A percentile compares a stretch with the other conserved stretches of the same genome.
phyloP scores from a whole-genome alignment of 2,113 vertebrate genomes.

The Cephalopterus ornatus region DNA sequence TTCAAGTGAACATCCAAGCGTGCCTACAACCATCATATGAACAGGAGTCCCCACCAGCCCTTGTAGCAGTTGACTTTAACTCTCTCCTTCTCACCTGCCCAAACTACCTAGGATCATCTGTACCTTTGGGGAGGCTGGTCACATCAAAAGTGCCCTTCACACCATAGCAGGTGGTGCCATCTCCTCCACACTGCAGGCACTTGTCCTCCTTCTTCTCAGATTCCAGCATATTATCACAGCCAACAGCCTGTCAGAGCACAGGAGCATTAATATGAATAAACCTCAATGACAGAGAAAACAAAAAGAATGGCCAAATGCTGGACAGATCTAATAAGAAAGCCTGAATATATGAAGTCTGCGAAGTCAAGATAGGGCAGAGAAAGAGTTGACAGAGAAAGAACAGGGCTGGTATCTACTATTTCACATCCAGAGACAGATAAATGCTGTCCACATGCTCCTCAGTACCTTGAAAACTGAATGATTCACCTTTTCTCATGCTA shows the following conservation, averaged over 20 bases:
- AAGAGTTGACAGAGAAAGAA: background rate
- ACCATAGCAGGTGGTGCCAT: slow-evolving; percentile 80
- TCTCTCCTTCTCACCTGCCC: background rate
- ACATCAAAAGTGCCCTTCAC: slow-evolving; percentile 83
- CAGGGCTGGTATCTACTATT: background rate
- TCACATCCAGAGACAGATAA: background rate
- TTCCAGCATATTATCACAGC: slow-evolving; percentile 90
- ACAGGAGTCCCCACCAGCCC: background rate
- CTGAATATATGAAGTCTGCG: background rate
- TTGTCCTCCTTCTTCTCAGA: slow-evolving; percentile 89
- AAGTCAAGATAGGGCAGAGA: background rate
- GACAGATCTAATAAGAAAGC: background rate
- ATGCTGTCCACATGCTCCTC: background rate
- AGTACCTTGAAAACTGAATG: background rate
- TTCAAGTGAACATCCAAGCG: background rate
- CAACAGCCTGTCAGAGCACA: slow-evolving; percentile 77
- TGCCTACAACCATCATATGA: background rate
- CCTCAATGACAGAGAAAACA: background rate
- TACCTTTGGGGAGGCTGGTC: slow-evolving; percentile 83
- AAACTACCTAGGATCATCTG: background rate
- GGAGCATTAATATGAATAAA: background rate
- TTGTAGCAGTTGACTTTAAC: background rate
- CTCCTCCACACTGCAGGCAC: slow-evolving; percentile 91
- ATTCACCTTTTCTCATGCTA: background rate
- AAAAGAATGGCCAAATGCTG: background rate